These are phyloP conservation scores for Alsophila aescularia DNA, from an alignment of 2,888 invertebrate genomes.

Conservation along the genomic window DNA sequence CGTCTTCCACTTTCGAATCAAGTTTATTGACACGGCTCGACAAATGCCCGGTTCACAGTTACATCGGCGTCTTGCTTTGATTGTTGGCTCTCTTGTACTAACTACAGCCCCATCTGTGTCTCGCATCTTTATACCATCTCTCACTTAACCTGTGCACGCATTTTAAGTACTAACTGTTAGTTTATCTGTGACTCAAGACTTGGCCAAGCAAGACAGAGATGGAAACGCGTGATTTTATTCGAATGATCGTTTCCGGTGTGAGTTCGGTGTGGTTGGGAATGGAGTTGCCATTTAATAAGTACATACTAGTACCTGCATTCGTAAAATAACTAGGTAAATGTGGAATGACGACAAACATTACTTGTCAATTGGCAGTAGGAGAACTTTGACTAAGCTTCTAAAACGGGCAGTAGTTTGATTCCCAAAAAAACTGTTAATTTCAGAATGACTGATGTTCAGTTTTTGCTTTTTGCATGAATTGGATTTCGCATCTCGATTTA, in stretches of 20 bases:
- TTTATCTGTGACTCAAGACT: slow-evolving; percentile 8
- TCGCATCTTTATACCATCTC: slow-evolving; percentile 1
- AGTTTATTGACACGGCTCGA: slow-evolving; percentile 84
- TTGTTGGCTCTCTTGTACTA: slow-evolving; percentile 47
- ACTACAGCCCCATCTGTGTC: slow-evolving; percentile 10
- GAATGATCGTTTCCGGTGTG: slow-evolving; percentile 51
- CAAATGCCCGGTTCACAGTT: slow-evolving; percentile 81
- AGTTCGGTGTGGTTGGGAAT: slow-evolving; percentile 20
- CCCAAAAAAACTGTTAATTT: too few species aligned
- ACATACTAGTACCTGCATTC: too few species aligned
- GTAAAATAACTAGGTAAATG: too few species aligned
- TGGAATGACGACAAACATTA: too few species aligned
- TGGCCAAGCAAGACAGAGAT: slow-evolving; percentile 29
- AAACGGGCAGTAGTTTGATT: too few species aligned
- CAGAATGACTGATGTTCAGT: too few species aligned
- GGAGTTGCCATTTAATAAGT: background rate
- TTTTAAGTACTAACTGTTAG: slow-evolving; percentile 14
- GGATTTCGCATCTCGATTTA: too few species aligned
- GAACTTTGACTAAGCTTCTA: too few species aligned
- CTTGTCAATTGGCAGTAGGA: too few species aligned
- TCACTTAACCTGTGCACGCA: slow-evolving; percentile 3
- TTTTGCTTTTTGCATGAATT: too few species aligned
- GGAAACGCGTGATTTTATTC: slow-evolving; percentile 58
- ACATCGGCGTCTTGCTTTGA: slow-evolving; percentile 74
- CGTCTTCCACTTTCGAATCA: slow-evolving; percentile 85